Evolutionary conservation across 2,888 invertebrate species (phyloP).

Genomic region (Charanyca ferruginea): DNA sequence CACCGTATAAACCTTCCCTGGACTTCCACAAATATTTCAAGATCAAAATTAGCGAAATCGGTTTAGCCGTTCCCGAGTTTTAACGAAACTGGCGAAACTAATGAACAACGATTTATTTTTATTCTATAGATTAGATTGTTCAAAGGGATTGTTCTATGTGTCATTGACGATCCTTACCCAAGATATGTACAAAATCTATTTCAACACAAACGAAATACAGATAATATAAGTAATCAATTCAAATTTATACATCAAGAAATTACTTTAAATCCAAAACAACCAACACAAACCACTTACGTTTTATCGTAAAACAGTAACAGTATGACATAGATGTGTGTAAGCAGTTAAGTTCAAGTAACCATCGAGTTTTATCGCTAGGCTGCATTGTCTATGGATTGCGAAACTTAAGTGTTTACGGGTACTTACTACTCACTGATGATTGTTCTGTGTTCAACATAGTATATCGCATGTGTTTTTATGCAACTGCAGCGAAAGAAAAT

Average conservation of each 20-base stretch:
- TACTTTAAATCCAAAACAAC: slow-evolving; percentile 22
- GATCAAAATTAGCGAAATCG: too few species aligned
- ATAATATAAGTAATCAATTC: slow-evolving; percentile 25
- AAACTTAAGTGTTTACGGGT: slow-evolving; percentile 56
- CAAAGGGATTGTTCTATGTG: too few species aligned
- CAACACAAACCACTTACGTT: slow-evolving; percentile 41
- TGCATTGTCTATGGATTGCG: slow-evolving; percentile 63
- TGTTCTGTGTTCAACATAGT: slow-evolving; percentile 45
- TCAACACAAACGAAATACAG: slow-evolving; percentile 13
- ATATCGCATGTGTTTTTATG: slow-evolving; percentile 26
- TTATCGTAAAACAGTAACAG: slow-evolving; percentile 58
- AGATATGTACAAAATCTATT: slow-evolving; percentile 23
- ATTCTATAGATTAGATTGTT: too few species aligned
- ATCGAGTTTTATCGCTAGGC: slow-evolving; percentile 58
- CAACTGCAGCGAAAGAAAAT: slow-evolving; percentile 13
- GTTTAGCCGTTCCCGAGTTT: too few species aligned
- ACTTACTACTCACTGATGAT: slow-evolving; percentile 26
- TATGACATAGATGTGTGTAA: slow-evolving; percentile 57
- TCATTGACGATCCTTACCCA: slow-evolving; percentile 5
- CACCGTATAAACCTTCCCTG: too few species aligned
- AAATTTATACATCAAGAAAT: slow-evolving; percentile 42
- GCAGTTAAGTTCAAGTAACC: slow-evolving; percentile 36
- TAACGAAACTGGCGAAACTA: too few species aligned
- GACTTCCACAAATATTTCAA: too few species aligned
- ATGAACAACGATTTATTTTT: too few species aligned